These are phyloP conservation scores for Calycopis cecrops DNA, from an alignment of 1,140 invertebrate species.

Conservation along the genomic window DNA sequence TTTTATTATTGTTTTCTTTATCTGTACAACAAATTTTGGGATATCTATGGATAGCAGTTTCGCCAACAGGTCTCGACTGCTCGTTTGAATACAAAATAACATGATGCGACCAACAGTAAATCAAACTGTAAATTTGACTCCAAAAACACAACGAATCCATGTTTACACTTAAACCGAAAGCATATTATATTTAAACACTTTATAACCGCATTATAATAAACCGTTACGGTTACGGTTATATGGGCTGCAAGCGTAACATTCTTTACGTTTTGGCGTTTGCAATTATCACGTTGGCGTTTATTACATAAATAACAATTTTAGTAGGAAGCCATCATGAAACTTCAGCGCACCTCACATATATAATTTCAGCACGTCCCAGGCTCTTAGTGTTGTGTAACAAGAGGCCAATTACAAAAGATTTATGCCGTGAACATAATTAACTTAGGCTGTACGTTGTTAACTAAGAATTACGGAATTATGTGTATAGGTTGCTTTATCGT, in stretches of 20 bases:
- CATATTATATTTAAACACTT: too few species aligned
- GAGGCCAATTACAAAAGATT: slow-evolving; percentile 74
- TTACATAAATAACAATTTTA: slow-evolving; percentile 54
- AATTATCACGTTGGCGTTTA: slow-evolving; percentile 42
- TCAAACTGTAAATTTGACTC: too few species aligned
- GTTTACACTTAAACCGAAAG: too few species aligned
- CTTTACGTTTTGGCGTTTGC: slow-evolving; percentile 19
- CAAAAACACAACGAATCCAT: too few species aligned
- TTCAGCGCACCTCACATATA: slow-evolving; percentile 63
- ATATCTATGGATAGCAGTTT: too few species aligned
- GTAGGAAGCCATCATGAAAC: slow-evolving; percentile 55
- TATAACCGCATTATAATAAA: too few species aligned
- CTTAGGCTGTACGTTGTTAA: slow-evolving; percentile 69
- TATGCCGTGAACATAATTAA: slow-evolving; percentile 72
- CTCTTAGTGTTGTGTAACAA: slow-evolving; percentile 70
- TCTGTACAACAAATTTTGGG: too few species aligned
- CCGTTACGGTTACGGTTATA: neutral
- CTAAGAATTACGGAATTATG: slow-evolving; percentile 64
- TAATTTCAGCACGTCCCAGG: slow-evolving; percentile 70
- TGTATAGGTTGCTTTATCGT: slow-evolving; percentile 12
- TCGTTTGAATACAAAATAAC: too few species aligned
- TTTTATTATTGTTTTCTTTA: too few species aligned
- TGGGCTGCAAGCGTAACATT: neutral
- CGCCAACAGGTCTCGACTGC: too few species aligned
- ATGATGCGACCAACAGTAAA: too few species aligned